Conservation (phyloP, 2,797 vertebrate genomes). For the Coendou prehensilis region DNA sequence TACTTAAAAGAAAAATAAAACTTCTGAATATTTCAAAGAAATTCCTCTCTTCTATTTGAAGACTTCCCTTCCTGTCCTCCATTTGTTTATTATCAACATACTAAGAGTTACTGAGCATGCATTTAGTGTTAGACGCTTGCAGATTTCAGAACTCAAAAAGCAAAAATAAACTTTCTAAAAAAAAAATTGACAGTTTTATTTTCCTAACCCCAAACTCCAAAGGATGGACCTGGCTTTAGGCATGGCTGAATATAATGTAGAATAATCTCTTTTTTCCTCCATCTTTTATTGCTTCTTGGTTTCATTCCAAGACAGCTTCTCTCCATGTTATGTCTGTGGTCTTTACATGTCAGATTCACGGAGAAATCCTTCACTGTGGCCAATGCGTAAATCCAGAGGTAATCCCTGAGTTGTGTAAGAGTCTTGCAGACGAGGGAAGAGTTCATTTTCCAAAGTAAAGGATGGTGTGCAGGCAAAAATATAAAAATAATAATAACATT, state of each 20-base stretch:
- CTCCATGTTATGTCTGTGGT: background rate
- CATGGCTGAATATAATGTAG: background rate
- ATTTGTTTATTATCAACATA: background rate
- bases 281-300: background rate
- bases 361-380: too few relatives aligned
- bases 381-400: background rate
- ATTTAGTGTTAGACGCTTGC: background rate
- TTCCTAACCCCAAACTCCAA: background rate
- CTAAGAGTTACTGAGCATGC: background rate
- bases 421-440: background rate
- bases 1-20: background rate
- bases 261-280: background rate
- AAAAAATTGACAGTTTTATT: background rate
- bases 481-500: background rate
- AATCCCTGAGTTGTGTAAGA: background rate
- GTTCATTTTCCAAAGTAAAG: background rate
- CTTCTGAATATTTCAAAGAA: background rate
- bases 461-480: background rate
- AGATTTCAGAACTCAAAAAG: slow-evolving; percentile 30
- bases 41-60: background rate
- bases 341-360: background rate
- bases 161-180: background rate
- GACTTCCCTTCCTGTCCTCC: background rate
- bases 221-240: background rate
- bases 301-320: background rate